phyloP scores from a whole-genome alignment of 2,113 vertebrate genomes.

The Anolis carolinensis region DNA sequence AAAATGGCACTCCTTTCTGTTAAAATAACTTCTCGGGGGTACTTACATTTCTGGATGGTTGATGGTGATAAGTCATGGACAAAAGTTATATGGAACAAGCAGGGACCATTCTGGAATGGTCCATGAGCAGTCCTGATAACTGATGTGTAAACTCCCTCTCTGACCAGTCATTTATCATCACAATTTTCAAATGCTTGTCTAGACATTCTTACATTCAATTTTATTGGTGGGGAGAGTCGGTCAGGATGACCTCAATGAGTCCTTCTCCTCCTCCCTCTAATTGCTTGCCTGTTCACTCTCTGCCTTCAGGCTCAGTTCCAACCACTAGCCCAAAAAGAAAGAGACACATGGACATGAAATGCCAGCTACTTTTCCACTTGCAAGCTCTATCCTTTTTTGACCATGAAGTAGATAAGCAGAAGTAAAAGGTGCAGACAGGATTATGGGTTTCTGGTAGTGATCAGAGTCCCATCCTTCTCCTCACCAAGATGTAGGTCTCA shows the following conservation, averaged over 20 bases:
- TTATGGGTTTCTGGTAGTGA: neutral
- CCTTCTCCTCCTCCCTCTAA: neutral
- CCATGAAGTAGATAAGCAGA: neutral
- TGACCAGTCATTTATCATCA: neutral
- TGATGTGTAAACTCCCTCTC: neutral
- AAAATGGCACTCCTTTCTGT: neutral
- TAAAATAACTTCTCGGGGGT: neutral
- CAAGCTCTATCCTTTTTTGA: neutral
- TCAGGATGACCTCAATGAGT: neutral
- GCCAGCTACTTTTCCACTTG: neutral
- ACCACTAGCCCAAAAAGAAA: neutral
- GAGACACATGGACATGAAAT: neutral
- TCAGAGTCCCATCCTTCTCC: neutral
- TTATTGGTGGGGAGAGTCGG: neutral
- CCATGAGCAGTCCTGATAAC: neutral
- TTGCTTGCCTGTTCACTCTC: neutral
- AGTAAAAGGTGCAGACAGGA: too few relatives aligned
- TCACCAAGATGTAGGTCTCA: neutral
- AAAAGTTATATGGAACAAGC: neutral
- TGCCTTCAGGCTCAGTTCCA: neutral
- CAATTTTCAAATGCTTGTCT: too few relatives aligned
- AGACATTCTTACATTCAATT: too few relatives aligned
- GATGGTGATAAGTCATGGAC: neutral
- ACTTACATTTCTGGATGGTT: neutral
- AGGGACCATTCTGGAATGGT: neutral